A percentile compares a stretch with the other conserved stretches of the same genome.
phyloP scores from a whole-genome alignment of 1,140 invertebrate genomes.

The Drosophila tsacasi region DNA sequence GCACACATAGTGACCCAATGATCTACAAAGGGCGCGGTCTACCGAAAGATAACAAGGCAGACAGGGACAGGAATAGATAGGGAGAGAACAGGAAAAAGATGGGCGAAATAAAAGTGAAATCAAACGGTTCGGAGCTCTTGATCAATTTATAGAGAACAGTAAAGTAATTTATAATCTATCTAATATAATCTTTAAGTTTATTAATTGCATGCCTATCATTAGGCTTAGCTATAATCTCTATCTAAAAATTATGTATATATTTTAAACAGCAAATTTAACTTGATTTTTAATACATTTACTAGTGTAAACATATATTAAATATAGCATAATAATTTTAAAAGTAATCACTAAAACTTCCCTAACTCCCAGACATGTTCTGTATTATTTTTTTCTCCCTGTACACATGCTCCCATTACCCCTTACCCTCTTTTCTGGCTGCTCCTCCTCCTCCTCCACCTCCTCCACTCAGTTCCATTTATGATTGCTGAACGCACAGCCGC shows the following conservation, averaged over 20 bases:
- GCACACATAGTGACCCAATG: conserved; percentile 72
- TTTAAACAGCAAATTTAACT: neutral
- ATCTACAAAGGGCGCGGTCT: conserved; percentile 78
- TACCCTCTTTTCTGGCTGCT: conserved; percentile 28
- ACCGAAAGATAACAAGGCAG: conserved; percentile 23
- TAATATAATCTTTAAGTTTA: too few species aligned
- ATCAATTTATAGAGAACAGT: conserved; percentile 14
- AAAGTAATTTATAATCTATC: neutral
- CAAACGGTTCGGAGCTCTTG: conserved; percentile 37
- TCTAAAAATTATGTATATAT: neutral
- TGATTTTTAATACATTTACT: too few species aligned
- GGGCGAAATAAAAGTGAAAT: conserved; percentile 60
- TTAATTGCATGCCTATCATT: neutral
- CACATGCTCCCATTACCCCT: conserved; percentile 26
- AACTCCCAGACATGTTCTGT: neutral
- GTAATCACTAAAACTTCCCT: neutral
- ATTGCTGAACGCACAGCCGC: conserved; percentile 18
- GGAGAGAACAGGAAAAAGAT: conserved; percentile 22
- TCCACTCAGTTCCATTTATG: conserved; percentile 68
- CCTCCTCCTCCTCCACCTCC: conserved; percentile 11
- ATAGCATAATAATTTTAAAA: too few species aligned
- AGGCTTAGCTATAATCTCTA: neutral
- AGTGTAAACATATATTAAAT: too few species aligned
- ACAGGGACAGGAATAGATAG: conserved; percentile 13
- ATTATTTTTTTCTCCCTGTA: conserved; percentile 29